Base-by-base conservation (phyloP, 2,797 vertebrate genomes). In the Diplodus sargus region DNA sequence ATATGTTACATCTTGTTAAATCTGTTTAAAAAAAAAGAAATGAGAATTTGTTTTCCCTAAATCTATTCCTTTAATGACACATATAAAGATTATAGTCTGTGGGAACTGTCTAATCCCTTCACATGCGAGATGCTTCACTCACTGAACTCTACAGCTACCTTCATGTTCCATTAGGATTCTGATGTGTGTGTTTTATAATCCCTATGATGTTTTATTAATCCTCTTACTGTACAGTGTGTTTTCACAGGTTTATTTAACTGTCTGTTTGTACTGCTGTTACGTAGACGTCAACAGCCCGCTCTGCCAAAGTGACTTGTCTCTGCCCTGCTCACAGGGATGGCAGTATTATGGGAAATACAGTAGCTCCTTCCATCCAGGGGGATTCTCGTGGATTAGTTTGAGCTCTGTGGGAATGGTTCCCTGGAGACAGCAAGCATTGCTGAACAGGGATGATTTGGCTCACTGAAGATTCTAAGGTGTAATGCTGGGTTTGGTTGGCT, bases 301-400 rank as follows among this genome's bases (percentile, higher is more conserved):
- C 76, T 56, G 54, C 49, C 22, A 48, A 49, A 74, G 6, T 14
- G 59, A 48, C 54, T 30, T 51, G 30, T 73, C 66, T 74, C 12
- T 48, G 6, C 5, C 2, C 1, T 34, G 56, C 49, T 74, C 15
- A 71, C 22, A 65, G 28, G 13, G 34, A 65, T 48, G n/a, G 49
- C n/a, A 52, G 42, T 25, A 8, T 62, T 20, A 34, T 67, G 59
- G 23, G 42, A 76, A 58, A 63, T 64, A 52, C 2, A 60, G 45
- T 23, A 42, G 30, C 42, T 78, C 17, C 34, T 18, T 74, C 47
- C 28, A 68, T 64, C 43, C 13, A 5, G n/a, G 30, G 59, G 53
- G 25, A 22, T 76, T 76, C n/a, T 30, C 54, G 42, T 62, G 57
- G 72, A 76, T 76, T 70, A 74, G 39, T 60, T 34, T 64, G 45